These are phyloP conservation scores for Sinella curviseta DNA, from an alignment of 1,140 invertebrate genomes.

Conservation along the genomic window DNA sequence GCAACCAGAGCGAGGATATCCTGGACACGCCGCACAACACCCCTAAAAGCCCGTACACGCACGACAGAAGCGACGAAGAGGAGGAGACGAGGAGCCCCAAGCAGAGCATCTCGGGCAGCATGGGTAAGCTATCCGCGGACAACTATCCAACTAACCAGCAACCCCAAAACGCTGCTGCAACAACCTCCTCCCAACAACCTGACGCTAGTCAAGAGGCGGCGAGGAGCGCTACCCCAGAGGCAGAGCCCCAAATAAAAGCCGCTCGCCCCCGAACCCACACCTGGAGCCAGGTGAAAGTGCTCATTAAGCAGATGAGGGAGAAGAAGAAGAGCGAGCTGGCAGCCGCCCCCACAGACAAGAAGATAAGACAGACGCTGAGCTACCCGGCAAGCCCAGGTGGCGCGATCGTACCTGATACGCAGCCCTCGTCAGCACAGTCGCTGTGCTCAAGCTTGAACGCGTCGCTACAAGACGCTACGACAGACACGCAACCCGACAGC, in stretches of 20 bases:
- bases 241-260: background rate
- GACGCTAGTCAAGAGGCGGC: slow-evolving; percentile 32
- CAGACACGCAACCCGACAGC: background rate
- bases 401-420: background rate
- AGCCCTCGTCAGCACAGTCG: background rate
- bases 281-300: slow-evolving; percentile 57
- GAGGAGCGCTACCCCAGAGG: slow-evolving; percentile 32
- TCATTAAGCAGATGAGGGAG: slow-evolving; percentile 66
- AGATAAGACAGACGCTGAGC: slow-evolving; percentile 67
- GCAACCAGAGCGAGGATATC: slow-evolving; percentile 12
- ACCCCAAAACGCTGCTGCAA: no score
- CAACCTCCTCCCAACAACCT: background rate
- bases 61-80: background rate
- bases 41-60: background rate
- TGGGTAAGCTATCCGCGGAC: slow-evolving; percentile 19
- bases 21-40: slow-evolving; percentile 23
- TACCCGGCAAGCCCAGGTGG: slow-evolving; percentile 7
- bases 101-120: background rate
- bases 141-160: background rate
- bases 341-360: slow-evolving; percentile 55
- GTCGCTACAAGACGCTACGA: background rate
- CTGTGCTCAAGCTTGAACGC: background rate
- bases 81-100: background rate
- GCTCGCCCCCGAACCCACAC: slow-evolving; percentile 46
- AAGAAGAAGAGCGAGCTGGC: slow-evolving; percentile 67